Evolutionary conservation across 2,113 vertebrate species (phyloP).

Genomic region (Myotis yumanensis): DNA sequence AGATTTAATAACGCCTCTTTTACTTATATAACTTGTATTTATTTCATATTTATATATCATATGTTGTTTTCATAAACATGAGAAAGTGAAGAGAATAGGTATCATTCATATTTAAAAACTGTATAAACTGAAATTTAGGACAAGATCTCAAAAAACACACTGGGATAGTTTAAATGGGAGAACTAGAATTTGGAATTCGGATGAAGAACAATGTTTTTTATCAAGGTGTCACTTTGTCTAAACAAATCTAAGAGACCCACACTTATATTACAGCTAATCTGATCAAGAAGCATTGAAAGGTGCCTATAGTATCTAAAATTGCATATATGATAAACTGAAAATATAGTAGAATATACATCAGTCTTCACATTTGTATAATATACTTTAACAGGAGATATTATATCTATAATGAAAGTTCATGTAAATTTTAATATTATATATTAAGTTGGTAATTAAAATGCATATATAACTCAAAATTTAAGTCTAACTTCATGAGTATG

Average conservation of each 20-base stretch:
- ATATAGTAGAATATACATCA: not conserved
- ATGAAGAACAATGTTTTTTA: not conserved
- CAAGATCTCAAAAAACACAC: not conserved
- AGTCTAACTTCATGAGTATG: not conserved
- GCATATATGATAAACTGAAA: not conserved
- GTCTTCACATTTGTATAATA: not conserved
- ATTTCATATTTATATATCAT: not conserved
- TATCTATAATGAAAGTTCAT: not conserved
- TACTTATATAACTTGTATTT: not conserved
- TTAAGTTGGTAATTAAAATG: not conserved
- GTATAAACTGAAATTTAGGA: not conserved
- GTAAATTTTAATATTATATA: not conserved
- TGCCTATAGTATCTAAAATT: not conserved
- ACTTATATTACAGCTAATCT: not conserved
- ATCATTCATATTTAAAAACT: not conserved
- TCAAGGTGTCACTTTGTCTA: not conserved
- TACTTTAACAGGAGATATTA: not conserved
- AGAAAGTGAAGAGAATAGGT: not conserved
- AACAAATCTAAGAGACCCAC: not conserved
- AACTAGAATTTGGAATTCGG: not conserved
- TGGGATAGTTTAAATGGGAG: not conserved
- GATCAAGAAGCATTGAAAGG: not conserved
- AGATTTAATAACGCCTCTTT: not conserved
- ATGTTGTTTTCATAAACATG: not conserved
- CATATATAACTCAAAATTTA: not conserved